Conservation (phyloP, 2,888 invertebrate species). For the Drosophila mayaguana region DNA sequence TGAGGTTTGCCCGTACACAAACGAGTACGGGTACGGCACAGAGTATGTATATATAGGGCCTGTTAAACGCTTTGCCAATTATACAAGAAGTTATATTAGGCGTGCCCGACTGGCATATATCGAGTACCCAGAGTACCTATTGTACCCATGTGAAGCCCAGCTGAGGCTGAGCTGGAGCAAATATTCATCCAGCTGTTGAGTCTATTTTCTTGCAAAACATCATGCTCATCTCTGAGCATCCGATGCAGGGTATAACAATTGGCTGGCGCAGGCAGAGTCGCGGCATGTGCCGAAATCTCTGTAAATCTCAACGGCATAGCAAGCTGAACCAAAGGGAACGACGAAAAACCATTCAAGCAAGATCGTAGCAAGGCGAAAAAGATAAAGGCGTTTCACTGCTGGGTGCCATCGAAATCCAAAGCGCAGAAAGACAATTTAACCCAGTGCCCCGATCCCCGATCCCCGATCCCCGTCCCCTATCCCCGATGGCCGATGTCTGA, state of each 20-base stretch:
- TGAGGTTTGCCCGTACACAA: neutral
- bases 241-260: conserved; percentile 13
- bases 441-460: conserved; percentile 29
- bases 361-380: conserved; percentile 72
- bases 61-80: conserved; percentile 77
- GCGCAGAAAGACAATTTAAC: conserved; percentile 73
- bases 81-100: conserved; percentile 44
- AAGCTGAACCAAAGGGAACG: conserved; percentile 11
- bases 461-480: conserved; percentile 4
- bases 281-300: conserved; percentile 60
- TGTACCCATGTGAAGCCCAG: neutral
- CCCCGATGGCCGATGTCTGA: neutral
- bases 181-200: neutral
- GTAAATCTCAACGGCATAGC: conserved; percentile 50
- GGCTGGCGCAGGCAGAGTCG: conserved; percentile 31
- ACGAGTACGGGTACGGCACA: conserved; percentile 1
- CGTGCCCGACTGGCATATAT: conserved; percentile 1
- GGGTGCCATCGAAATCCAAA: conserved; percentile 74
- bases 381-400: conserved; percentile 49
- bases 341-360: conserved; percentile 69
- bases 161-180: neutral
- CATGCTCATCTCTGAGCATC: neutral
- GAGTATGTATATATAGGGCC: conserved; percentile 45
- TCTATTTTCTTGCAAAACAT: neutral
- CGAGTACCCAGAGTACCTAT: neutral